Base-by-base conservation (phyloP, 2,888 invertebrate species). In the Vannuccia rotundouncinata region DNA sequence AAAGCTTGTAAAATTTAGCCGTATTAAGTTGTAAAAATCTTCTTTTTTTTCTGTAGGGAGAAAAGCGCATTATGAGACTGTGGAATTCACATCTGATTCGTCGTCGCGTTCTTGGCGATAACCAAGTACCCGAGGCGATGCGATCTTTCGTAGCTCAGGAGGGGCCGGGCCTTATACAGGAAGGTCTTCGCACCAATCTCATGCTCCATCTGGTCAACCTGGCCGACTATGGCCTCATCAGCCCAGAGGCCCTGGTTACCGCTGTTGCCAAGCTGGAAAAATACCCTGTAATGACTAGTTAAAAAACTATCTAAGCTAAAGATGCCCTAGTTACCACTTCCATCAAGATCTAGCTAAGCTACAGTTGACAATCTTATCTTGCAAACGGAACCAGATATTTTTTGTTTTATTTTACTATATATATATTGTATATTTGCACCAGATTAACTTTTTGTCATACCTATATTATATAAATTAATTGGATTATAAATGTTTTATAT, bases 21-120 rank as follows among this genome's bases (percentile, higher is more conserved):
- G n/a, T n/a, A n/a, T n/a, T n/a, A n/a, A n/a, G n/a, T n/a, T n/a
- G n/a, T n/a, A n/a, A n/a, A n/a, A n/a, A n/a, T n/a, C n/a, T 13
- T 17, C 45, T 45, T 45, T 17, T 66, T 66, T 22, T 5, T 22
- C 22, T 66, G 2, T 22, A 88, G 83, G 96, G 96, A 0, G 98
- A 98, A 88, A 98, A 98, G 86, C 95, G 95, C 85, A 89, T 98
- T 73, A 97, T 97, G 96, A 97, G 96, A 88, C 92, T 97, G 91
- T 98, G 98, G 98, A 98, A 98, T 89, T 90, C 95, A 2, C 96
- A 97, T 89, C 66, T 81, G 17, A 59, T 81, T 13, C 17, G 31
- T 22, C 31, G 80, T n/a, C 28, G 60, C 10, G 29, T 76, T n/a
- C 77, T 81, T 0, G 77, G 81, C 22, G 80, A 81, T 31, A 28